Conservation (phyloP, 2,888 invertebrate species). For the Leptinotarsa juncta region DNA sequence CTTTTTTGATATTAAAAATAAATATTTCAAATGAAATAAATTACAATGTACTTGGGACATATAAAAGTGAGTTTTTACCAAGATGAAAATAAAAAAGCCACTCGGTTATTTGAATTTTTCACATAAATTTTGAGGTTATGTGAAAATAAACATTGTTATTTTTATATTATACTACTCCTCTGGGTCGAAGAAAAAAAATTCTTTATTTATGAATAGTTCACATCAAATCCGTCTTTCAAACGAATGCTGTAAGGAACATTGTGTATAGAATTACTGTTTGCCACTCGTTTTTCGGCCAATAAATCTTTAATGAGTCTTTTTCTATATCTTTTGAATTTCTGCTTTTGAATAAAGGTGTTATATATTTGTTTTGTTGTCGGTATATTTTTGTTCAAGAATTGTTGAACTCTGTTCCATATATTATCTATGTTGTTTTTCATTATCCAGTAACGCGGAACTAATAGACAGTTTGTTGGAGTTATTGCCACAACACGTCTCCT, state of each 20-base stretch:
- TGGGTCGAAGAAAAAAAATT: too few relatives aligned
- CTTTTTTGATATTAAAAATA: too few relatives aligned
- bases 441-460: slow-evolving; percentile 79
- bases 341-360: slow-evolving; percentile 67
- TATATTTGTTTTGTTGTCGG: slow-evolving; percentile 72
- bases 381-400: slow-evolving; percentile 72
- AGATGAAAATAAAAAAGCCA: too few relatives aligned
- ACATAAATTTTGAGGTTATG: too few relatives aligned
- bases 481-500: slow-evolving; percentile 76
- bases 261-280: slow-evolving; percentile 71
- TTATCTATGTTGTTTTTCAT: slow-evolving; percentile 74
- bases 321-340: slow-evolving; percentile 71
- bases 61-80: too few relatives aligned
- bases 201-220: slow-evolving; percentile 31
- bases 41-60: too few relatives aligned
- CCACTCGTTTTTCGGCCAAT: slow-evolving; percentile 66
- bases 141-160: too few relatives aligned
- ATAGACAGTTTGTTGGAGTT: slow-evolving; percentile 73
- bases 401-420: slow-evolving; percentile 74
- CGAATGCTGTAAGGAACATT: slow-evolving; percentile 76
- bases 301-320: slow-evolving; percentile 68
- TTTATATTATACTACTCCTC: too few relatives aligned
- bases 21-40: too few relatives aligned
- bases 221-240: slow-evolving; percentile 66
- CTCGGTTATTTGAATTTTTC: too few relatives aligned